Conservation (phyloP, 2,113 vertebrate genomes). For the Circaetus gallicus region DNA sequence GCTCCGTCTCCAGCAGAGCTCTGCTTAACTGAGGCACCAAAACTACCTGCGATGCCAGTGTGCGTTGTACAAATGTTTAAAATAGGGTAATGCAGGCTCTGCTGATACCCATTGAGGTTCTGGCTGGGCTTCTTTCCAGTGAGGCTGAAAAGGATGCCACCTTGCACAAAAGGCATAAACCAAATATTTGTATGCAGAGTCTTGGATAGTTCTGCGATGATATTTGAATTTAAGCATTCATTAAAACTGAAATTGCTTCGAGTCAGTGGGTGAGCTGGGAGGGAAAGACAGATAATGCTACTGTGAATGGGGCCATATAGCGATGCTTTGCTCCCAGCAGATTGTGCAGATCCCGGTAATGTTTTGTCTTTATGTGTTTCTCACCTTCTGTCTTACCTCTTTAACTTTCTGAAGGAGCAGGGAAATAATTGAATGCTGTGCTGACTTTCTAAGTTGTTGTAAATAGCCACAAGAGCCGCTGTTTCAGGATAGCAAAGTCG, state of each 20-base stretch:
- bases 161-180: constrained; percentile 28
- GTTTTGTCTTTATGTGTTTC: constrained; percentile 49
- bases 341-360: constrained; percentile 23
- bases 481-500: not conserved
- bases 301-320: constrained; percentile 33
- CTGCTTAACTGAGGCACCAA: not conserved
- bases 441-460: not conserved
- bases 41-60: not conserved
- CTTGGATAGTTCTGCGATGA: not conserved
- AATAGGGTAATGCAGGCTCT: not conserved
- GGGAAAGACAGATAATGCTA: constrained; percentile 37
- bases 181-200: constrained; percentile 52
- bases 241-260: constrained; percentile 35
- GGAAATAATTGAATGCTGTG: not conserved
- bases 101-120: not conserved
- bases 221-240: constrained; percentile 57
- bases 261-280: constrained; percentile 39
- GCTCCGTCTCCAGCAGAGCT: not conserved
- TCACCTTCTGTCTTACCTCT: constrained; percentile 60
- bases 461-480: not conserved
- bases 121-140: not conserved
- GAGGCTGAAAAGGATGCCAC: constrained; percentile 28
- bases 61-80: not conserved
- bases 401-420: constrained; percentile 44
- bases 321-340: constrained; percentile 28